Evolutionary conservation across 2,888 invertebrate genomes (phyloP).

Genomic region (Metallyticus violacea): DNA sequence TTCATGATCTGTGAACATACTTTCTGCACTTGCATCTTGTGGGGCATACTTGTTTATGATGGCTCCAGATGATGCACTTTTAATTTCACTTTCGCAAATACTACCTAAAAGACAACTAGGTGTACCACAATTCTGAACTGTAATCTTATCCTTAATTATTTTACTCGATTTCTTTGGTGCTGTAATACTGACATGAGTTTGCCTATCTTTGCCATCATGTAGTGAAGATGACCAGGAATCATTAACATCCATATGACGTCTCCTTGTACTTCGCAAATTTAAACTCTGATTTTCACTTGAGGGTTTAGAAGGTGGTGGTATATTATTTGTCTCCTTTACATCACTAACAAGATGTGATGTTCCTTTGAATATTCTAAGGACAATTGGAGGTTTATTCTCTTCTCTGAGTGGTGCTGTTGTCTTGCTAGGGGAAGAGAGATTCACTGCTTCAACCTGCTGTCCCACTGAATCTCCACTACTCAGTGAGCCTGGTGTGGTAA

Average conservation of each 20-base stretch:
- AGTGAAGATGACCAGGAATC: background rate
- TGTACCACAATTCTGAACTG: background rate
- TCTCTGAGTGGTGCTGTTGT: slow-evolving; percentile 33
- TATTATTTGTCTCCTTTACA: slow-evolving; percentile 29
- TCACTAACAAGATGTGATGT: slow-evolving; percentile 45
- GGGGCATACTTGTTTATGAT: background rate
- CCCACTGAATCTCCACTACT: slow-evolving; percentile 18
- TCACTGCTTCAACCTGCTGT: slow-evolving; percentile 31
- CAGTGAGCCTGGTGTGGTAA: slow-evolving; percentile 25
- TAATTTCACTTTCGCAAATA: background rate
- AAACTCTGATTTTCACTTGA: slow-evolving; percentile 7
- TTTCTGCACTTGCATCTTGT: background rate
- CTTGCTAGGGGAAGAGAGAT: slow-evolving; percentile 30
- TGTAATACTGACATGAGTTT: slow-evolving; percentile 18
- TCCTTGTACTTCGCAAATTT: slow-evolving; percentile 10
- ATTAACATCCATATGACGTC: background rate
- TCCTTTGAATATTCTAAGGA: slow-evolving; percentile 81
- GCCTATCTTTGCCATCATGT: background rate
- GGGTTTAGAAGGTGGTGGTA: background rate
- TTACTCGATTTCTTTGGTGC: slow-evolving; percentile 25
- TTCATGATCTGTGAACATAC: background rate
- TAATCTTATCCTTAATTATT: background rate
- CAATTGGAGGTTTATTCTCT: slow-evolving; percentile 72
- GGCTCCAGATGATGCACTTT: too few relatives aligned
- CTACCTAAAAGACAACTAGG: background rate